Conservation (phyloP, 1,140 invertebrate genomes). For the Papilio machaon region DNA sequence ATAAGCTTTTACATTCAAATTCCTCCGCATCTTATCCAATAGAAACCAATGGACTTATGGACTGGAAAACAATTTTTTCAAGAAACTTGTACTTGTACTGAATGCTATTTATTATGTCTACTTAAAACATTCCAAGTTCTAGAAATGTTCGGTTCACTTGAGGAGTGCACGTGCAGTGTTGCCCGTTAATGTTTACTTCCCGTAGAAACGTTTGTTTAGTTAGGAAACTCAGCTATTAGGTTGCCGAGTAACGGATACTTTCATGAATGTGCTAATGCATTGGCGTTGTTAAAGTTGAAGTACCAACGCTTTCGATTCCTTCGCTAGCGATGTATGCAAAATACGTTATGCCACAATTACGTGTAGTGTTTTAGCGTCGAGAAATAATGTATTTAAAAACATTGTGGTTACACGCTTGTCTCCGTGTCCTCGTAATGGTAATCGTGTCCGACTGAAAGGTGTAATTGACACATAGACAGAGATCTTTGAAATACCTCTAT, state of each 20-base stretch:
- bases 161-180: conserved; percentile 56
- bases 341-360: conserved; percentile 40
- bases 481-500: background rate
- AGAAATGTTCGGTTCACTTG: background rate
- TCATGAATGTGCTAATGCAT: conserved; percentile 35
- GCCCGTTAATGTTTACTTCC: conserved; percentile 61
- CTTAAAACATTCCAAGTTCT: conserved; percentile 36
- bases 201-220: conserved; percentile 53
- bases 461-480: conserved; percentile 13
- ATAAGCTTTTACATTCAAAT: background rate
- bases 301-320: conserved; percentile 36
- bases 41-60: background rate
- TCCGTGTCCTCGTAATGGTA: background rate
- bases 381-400: conserved; percentile 38
- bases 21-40: background rate
- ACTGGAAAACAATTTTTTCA: background rate
- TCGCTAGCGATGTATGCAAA: conserved; percentile 25
- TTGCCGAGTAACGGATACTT: conserved; percentile 42
- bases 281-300: conserved; percentile 12
- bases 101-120: conserved; percentile 29
- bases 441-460: conserved; percentile 12
- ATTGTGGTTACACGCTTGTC: conserved; percentile 29
- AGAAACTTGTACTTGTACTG: background rate
- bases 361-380: conserved; percentile 32
- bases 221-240: conserved; percentile 50